Conservation (phyloP, 1,140 invertebrate species). For the Riptortus pedestris region DNA sequence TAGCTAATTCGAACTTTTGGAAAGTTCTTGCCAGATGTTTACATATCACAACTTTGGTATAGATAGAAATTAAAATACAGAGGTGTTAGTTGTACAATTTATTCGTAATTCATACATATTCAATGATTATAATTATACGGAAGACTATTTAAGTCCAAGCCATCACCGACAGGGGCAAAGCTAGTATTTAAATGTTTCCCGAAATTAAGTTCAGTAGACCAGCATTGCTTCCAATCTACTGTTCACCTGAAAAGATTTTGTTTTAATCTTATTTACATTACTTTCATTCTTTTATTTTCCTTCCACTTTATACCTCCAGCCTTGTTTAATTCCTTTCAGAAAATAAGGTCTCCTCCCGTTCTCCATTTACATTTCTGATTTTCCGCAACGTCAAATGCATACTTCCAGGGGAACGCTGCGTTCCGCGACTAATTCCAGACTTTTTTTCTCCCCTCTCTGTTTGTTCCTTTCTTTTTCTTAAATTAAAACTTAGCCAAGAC, state of each 20-base stretch:
- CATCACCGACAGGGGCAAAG: no score
- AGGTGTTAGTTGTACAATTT: no score
- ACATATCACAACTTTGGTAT: no score
- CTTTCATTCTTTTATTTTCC: neutral
- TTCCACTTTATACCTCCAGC: neutral
- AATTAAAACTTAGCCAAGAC: slow-evolving; percentile 3
- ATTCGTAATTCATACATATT: no score
- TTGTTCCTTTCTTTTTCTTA: neutral
- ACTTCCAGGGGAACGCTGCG: slow-evolving; percentile 1
- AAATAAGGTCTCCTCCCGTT: slow-evolving; percentile 11
- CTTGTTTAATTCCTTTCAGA: slow-evolving; percentile 14
- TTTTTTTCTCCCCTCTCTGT: neutral
- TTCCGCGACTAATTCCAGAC: slow-evolving; percentile 7
- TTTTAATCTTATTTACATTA: neutral
- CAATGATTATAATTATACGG: no score
- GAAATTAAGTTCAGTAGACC: no score
- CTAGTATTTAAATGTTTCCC: no score
- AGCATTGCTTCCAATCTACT: neutral
- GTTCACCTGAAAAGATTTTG: neutral
- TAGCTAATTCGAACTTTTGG: no score
- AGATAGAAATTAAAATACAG: no score
- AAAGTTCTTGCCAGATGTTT: no score
- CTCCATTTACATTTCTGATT: slow-evolving; percentile 18
- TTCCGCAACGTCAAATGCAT: slow-evolving; percentile 18
- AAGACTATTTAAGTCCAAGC: no score